Evolutionary conservation across 1,140 invertebrate genomes (phyloP).

Genomic region (Choristoneura fumiferana): DNA sequence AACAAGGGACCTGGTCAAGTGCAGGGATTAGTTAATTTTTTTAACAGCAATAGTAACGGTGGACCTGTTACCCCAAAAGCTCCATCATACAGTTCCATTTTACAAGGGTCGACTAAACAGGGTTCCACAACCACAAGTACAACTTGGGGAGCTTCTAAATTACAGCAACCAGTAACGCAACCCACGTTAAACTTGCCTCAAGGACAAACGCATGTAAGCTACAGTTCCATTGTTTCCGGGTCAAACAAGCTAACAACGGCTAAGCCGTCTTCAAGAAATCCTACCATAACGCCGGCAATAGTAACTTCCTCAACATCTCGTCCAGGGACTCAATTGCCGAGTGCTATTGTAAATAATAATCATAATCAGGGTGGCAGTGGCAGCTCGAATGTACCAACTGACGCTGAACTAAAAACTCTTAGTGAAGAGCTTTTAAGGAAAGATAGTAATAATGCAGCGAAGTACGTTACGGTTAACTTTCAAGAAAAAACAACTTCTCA

Average conservation of each 20-base stretch:
- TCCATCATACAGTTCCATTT: conserved; percentile 62
- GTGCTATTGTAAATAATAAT: conserved; percentile 58
- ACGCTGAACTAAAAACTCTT: conserved; percentile 82
- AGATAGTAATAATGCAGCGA: conserved; percentile 85
- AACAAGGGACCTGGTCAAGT: conserved; percentile 47
- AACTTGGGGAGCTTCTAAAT: conserved; percentile 20
- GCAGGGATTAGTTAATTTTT: conserved; percentile 66
- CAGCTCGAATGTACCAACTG: conserved; percentile 46
- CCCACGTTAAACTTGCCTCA: conserved; percentile 19
- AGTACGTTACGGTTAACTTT: conserved; percentile 83
- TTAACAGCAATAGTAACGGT: conserved; percentile 46
- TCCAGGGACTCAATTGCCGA: conserved; percentile 57
- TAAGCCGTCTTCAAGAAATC: conserved; percentile 19
- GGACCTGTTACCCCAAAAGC: conserved; percentile 28
- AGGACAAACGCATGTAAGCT: conserved; percentile 46
- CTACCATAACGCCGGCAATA: conserved; percentile 29
- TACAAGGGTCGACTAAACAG: conserved; percentile 41
- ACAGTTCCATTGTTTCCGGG: conserved; percentile 50
- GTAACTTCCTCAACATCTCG: conserved; percentile 35
- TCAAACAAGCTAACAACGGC: conserved; percentile 34
- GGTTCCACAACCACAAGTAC: conserved; percentile 19
- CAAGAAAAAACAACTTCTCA: conserved; percentile 85
- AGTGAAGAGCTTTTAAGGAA: conserved; percentile 86
- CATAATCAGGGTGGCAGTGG: conserved; percentile 38
- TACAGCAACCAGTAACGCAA: conserved; percentile 17